These are phyloP conservation scores for Plutella xylostella DNA, from an alignment of 2,888 invertebrate genomes.

Conservation along the genomic window DNA sequence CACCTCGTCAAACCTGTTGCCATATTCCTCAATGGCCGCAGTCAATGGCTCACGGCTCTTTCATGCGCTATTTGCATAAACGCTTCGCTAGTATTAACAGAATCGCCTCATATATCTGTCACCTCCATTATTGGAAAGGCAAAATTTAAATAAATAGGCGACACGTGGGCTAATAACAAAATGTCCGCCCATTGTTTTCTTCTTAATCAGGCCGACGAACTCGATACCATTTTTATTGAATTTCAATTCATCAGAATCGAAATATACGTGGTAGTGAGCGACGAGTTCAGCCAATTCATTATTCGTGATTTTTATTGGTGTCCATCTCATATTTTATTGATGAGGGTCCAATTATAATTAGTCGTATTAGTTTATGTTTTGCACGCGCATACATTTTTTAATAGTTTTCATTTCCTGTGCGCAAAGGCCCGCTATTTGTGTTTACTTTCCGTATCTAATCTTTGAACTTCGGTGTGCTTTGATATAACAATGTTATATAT, in stretches of 20 bases:
- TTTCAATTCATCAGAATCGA: too few relatives aligned
- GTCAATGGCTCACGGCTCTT: slow-evolving; percentile 2
- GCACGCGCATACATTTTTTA: not conserved
- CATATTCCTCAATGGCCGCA: slow-evolving; percentile 4
- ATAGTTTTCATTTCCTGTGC: not conserved
- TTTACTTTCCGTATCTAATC: not conserved
- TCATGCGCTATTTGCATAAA: slow-evolving; percentile 1
- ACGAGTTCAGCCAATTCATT: not conserved
- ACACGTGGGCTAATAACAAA: too few relatives aligned
- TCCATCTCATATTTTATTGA: slow-evolving; percentile 3
- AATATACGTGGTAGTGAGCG: too few relatives aligned
- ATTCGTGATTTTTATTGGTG: slow-evolving; percentile 1
- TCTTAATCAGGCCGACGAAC: too few relatives aligned
- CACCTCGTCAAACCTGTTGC: slow-evolving; percentile 4
- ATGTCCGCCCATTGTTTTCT: too few relatives aligned
- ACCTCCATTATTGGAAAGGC: too few relatives aligned
- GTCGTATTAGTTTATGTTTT: not conserved
- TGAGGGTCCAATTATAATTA: not conserved
- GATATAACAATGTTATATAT: too few relatives aligned
- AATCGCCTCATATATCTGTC: slow-evolving; percentile 4
- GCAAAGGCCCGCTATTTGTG: not conserved
- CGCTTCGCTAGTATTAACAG: not conserved
- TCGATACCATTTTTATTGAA: too few relatives aligned
- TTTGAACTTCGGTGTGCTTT: not conserved
- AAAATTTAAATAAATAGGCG: too few relatives aligned